Base-by-base conservation (phyloP, 2,113 vertebrate species). In the Neodontobutis hainanensis region DNA sequence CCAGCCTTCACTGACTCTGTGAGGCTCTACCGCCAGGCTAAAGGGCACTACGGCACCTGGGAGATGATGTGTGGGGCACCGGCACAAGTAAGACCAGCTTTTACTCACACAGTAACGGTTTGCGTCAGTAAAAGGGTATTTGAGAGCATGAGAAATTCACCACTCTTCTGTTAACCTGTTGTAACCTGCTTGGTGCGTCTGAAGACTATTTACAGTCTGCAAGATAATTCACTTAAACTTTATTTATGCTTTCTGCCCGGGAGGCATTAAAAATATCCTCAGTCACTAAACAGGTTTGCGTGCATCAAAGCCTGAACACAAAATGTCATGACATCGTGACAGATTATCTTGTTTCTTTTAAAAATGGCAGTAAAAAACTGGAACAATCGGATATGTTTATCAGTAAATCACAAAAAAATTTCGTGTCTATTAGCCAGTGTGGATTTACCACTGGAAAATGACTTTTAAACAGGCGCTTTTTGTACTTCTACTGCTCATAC, bases 31-130 rank as follows among this genome's bases (percentile, higher is more conserved):
- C 95, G 97, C 10, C 96, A 99, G 89, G 78, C 91, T 0, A 92
- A 90, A 72, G 94, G 95, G 55, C 91, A 95, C 60, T 99, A 94
- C 0, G 96, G 96, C 84, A 99, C 96, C 61, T 99, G 97, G 97
- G 97, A 98, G 72, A 95, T 99, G 97, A 94, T 98, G 59, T 96
- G 96, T 3, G 97, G 97, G 0, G 92, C 83, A 0, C 92, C 95
- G 38, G 87, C 89, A 52, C 96, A 98, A 95, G 97, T 98, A 75
- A 75, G 65, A 11, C 11, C 11, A 0, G 6, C 40, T 6, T 51
- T 34, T 43, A 6, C 38, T 14, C 5, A 34, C 19, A 27, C 3
- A 59, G 7, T 38, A 38, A 4, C 4, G 6, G 14, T 50, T 27
- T 50, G 48, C 48, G 11, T 32, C 7, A 40, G 10, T 51, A 27